Conservation (phyloP, 2,113 vertebrate species). For the Suncus etruscus region DNA sequence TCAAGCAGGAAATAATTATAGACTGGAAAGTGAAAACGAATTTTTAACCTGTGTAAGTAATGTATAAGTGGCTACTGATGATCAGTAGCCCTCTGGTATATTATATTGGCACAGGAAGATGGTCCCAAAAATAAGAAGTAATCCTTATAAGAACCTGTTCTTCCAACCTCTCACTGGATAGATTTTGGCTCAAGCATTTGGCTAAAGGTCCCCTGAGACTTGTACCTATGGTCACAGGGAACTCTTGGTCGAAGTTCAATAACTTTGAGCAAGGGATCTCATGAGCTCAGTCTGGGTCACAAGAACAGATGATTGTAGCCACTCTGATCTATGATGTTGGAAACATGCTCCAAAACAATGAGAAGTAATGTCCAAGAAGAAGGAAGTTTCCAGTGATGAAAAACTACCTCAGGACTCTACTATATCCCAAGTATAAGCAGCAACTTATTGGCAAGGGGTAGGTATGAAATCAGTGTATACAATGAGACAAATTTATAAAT, state of each 20-base stretch:
- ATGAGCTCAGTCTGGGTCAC: neutral
- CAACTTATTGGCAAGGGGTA: neutral
- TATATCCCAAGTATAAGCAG: neutral
- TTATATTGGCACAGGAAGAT: neutral
- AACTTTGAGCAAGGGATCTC: neutral
- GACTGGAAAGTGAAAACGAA: neutral
- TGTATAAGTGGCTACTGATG: too few species aligned
- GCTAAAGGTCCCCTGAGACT: neutral
- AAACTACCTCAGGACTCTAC: neutral
- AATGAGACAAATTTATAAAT: neutral
- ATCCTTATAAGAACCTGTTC: neutral
- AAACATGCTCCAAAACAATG: too few species aligned
- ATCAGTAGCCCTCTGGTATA: neutral
- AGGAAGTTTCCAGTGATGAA: neutral
- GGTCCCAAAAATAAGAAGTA: too few species aligned
- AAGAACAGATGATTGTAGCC: neutral
- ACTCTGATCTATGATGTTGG: neutral
- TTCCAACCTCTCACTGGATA: constrained; percentile 3
- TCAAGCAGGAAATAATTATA: neutral
- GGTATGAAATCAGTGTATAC: neutral
- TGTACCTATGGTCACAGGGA: neutral
- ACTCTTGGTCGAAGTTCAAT: neutral
- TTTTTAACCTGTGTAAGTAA: neutral
- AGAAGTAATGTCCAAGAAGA: neutral
- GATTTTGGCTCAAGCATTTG: neutral